Evolutionary conservation across 2,797 vertebrate species (phyloP).

Genomic region (Dendrocincla tyrannina): DNA sequence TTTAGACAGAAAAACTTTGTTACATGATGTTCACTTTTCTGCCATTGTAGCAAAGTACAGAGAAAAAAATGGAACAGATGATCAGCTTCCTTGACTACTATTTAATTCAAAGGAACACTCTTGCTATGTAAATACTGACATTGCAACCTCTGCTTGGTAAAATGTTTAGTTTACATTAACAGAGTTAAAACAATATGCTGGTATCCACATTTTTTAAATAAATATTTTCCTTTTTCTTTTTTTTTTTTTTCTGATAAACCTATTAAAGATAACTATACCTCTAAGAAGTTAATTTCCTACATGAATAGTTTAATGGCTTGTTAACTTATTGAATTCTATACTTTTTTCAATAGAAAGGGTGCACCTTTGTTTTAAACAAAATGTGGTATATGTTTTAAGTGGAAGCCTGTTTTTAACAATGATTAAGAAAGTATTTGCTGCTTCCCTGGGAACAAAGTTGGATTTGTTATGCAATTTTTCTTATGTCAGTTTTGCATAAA

Average conservation of each 20-base stretch:
- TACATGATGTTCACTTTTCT: background rate
- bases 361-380: background rate
- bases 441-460: background rate
- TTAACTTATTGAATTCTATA: background rate
- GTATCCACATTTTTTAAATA: background rate
- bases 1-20: background rate
- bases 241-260: background rate
- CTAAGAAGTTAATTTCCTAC: background rate
- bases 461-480: background rate
- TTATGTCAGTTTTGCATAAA: background rate
- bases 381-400: background rate
- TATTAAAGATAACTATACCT: background rate
- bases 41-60: background rate
- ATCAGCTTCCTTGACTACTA: background rate
- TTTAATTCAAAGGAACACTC: background rate
- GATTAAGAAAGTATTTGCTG: background rate
- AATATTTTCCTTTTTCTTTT: background rate
- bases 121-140: background rate
- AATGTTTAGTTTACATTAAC: background rate
- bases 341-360: background rate
- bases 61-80: background rate
- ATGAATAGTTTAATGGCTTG: background rate
- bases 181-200: background rate
- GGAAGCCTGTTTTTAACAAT: background rate
- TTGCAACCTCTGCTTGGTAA: background rate